Base-by-base conservation (phyloP, 2,797 vertebrate species). In the Xenops minutus region DNA sequence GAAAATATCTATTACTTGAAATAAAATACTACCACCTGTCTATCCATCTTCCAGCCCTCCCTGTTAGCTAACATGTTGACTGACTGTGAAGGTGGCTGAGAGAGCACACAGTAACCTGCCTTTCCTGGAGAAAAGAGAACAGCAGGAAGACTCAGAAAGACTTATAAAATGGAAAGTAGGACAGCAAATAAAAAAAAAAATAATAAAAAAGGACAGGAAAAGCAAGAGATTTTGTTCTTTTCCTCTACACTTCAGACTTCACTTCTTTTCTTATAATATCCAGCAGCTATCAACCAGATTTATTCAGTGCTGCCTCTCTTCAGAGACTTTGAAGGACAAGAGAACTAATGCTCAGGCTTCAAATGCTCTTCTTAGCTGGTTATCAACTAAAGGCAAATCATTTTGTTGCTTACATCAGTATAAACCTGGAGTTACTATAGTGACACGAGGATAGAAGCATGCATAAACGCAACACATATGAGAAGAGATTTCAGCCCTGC, bases 111-210 rank as follows among this genome's bases (percentile, higher is more conserved):
- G 46, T 48, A 24, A 52, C 16, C 39, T 67, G 72, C 29, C 64
- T 75, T 86, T 85, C 92, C 24, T 61, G 43, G 81, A 92, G 61
- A 93, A 94, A 94, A 59, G 27, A 43, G n/a, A 93, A 26, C 16
- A 6, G 55, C 58, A 17, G 87, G 71, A 74, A 95, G 87, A 55
- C 88, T 44, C 37, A 73, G 69, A 89, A 66, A 80, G 59, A 41
- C 77, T 81, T 94, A 79, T 10, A 85, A 83, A 95, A 92, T 58
- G 32, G 77, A 92, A 95, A 93, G 82, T 95, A 62, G 82, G 77
- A 62, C 73, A 81, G 68, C 29, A 84, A 69, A 74, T 46, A 66
- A 8, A 54, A 76, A 67, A 51, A 55, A 32, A 7, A 37, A 52
- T 52, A 52, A 52, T 41, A 54, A 74, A 67, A 51, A 52, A 32